Percentiles rank a stretch among this genome's conserved stretches.
Conservation (phyloP, 2,797 vertebrate species). For the Lagodon rhomboides region DNA sequence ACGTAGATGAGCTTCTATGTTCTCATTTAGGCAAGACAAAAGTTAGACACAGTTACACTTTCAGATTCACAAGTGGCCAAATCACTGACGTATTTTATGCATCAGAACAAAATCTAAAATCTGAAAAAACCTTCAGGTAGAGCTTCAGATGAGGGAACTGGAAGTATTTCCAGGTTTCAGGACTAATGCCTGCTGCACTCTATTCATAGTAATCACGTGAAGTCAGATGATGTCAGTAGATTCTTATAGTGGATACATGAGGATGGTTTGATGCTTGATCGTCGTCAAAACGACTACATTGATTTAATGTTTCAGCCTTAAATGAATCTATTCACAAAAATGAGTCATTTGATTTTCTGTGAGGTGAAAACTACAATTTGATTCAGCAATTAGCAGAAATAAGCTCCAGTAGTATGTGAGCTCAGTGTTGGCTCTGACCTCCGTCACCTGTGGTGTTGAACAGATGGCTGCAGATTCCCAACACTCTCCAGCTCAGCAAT, state of each 20-base stretch:
- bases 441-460: conserved; percentile 67
- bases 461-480: conserved; percentile 81
- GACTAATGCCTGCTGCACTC: too few relatives aligned
- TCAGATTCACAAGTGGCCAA: too few relatives aligned
- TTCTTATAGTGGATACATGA: not conserved
- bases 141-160: too few relatives aligned
- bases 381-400: conserved; percentile 40
- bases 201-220: not conserved
- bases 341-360: not conserved
- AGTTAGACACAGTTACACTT: too few relatives aligned
- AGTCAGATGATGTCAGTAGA: conserved; percentile 1
- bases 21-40: too few relatives aligned
- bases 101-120: too few relatives aligned
- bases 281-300: not conserved
- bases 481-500: conserved; percentile 70
- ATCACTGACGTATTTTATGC: too few relatives aligned
- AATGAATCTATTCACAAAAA: not conserved
- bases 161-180: too few relatives aligned
- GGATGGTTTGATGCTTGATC: not conserved
- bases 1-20: too few relatives aligned
- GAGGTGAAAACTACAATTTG: conserved; percentile 38
- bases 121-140: too few relatives aligned
- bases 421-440: conserved; percentile 64
- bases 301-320: not conserved
- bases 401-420: conserved; percentile 29